A percentile compares a stretch with the other conserved stretches of the same genome.
These are phyloP conservation scores for Apocheima hispidaria DNA, from an alignment of 2,888 invertebrate species.

Conservation along the genomic window DNA sequence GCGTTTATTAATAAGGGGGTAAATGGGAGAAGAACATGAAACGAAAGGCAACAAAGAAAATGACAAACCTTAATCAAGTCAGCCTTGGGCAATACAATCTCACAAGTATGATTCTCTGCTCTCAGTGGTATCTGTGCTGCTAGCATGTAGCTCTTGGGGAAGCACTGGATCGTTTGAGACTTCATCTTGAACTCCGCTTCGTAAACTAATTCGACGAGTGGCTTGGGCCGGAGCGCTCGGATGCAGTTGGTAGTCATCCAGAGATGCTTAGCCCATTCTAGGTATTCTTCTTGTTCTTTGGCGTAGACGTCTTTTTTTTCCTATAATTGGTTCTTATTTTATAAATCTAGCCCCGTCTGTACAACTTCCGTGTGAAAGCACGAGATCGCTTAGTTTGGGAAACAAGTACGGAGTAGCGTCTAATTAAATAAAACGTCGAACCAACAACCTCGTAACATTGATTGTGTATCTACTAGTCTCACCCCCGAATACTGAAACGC, in stretches of 20 bases:
- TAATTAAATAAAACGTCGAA: too few species aligned
- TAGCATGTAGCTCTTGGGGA: conserved; percentile 61
- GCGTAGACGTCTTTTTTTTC: conserved; percentile 60
- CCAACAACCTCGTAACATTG: too few species aligned
- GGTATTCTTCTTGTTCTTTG: conserved; percentile 70
- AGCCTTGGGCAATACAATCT: conserved; percentile 43
- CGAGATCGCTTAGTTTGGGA: not conserved
- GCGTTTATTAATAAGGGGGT: too few species aligned
- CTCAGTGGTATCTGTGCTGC: conserved; percentile 72
- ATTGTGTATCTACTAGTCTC: too few species aligned
- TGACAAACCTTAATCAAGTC: conserved; percentile 67
- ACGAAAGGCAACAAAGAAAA: not conserved
- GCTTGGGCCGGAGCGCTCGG: conserved; percentile 68
- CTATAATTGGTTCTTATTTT: conserved; percentile 47
- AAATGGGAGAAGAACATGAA: too few species aligned
- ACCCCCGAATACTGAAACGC: too few species aligned
- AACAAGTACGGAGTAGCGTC: not conserved
- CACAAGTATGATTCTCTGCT: conserved; percentile 46
- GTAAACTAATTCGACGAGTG: conserved; percentile 64
- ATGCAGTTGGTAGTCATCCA: conserved; percentile 68
- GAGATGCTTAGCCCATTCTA: conserved; percentile 69
- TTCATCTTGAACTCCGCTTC: conserved; percentile 68
- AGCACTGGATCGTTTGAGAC: conserved; percentile 54
- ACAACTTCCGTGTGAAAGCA: too few species aligned
- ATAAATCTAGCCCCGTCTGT: too few species aligned